These are phyloP conservation scores for Bathynomus jamesi DNA, from an alignment of 1,140 invertebrate species.

Conservation along the genomic window DNA sequence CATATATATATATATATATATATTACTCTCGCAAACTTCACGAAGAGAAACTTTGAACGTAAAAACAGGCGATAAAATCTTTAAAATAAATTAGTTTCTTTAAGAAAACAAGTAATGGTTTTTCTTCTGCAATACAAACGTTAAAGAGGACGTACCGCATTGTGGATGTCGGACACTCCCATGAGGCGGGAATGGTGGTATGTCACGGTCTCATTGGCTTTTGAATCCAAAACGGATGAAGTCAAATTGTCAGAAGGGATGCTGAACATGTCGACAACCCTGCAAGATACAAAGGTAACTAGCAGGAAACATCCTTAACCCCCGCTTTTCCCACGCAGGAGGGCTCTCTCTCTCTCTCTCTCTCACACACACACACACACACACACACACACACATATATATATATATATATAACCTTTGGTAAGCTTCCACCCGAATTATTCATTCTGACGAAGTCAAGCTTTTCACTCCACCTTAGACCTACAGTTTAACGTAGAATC, in stretches of 20 bases:
- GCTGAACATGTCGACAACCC: conserved; percentile 55
- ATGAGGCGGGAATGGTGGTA: conserved; percentile 68
- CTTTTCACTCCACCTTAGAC: too few relatives aligned
- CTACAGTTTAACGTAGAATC: too few relatives aligned
- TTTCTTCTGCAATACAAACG: too few relatives aligned
- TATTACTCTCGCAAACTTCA: too few relatives aligned
- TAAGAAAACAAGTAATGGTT: too few relatives aligned
- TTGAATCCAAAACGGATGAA: conserved; percentile 49
- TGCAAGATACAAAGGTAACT: conserved; percentile 11
- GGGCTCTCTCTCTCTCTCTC: too few relatives aligned
- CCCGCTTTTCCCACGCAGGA: neutral
- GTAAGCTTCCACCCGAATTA: too few relatives aligned
- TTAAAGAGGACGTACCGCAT: conserved; percentile 57
- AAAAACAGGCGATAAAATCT: too few relatives aligned
- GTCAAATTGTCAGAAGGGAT: conserved; percentile 61
- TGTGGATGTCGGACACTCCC: conserved; percentile 67
- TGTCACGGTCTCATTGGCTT: conserved; percentile 45
- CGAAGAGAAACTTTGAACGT: too few relatives aligned
- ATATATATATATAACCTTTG: conserved; percentile 8
- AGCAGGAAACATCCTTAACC: neutral
- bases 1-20: too few relatives aligned
- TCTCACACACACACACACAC: neutral
- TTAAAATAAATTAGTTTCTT: too few relatives aligned
- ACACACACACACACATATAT: conserved; percentile 8
- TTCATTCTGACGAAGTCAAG: too few relatives aligned